These are phyloP conservation scores for Dendrolimus houi DNA, from an alignment of 2,888 invertebrate genomes.

Conservation along the genomic window DNA sequence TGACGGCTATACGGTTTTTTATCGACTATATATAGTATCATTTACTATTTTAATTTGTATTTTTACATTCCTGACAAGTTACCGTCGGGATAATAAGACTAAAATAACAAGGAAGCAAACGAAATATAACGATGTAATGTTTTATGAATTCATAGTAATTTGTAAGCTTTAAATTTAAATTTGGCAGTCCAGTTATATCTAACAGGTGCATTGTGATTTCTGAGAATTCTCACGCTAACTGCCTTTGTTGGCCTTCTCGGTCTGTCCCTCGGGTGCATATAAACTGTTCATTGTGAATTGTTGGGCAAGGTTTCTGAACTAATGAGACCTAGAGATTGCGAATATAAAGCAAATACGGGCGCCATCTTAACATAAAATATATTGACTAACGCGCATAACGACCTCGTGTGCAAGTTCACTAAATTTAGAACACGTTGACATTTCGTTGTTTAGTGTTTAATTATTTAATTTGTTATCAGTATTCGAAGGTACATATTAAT, in stretches of 20 bases:
- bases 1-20: background rate
- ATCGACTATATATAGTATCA: background rate
- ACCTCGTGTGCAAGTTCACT: slow-evolving; percentile 54
- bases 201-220: slow-evolving; percentile 13
- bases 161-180: background rate
- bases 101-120: background rate
- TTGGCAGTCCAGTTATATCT: background rate
- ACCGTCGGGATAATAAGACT: background rate
- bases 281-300: slow-evolving; percentile 50
- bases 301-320: slow-evolving; percentile 50
- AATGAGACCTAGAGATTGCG: slow-evolving; percentile 48
- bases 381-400: slow-evolving; percentile 48
- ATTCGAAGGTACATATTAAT: background rate
- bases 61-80: background rate
- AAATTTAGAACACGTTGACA: slow-evolving; percentile 52
- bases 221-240: slow-evolving; percentile 37
- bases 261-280: slow-evolving; percentile 33
- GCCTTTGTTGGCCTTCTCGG: slow-evolving; percentile 40
- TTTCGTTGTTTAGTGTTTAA: slow-evolving; percentile 22
- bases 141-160: too few species aligned
- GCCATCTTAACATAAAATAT: slow-evolving; percentile 43
- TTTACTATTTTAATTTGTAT: background rate
- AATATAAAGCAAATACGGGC: slow-evolving; percentile 33
- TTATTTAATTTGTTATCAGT: slow-evolving; percentile 1
- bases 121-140: background rate